Percentiles rank a stretch among this genome's conserved stretches.
These are phyloP conservation scores for Sphaeramia orbicularis DNA, from an alignment of 2,797 vertebrate species.

Conservation along the genomic window DNA sequence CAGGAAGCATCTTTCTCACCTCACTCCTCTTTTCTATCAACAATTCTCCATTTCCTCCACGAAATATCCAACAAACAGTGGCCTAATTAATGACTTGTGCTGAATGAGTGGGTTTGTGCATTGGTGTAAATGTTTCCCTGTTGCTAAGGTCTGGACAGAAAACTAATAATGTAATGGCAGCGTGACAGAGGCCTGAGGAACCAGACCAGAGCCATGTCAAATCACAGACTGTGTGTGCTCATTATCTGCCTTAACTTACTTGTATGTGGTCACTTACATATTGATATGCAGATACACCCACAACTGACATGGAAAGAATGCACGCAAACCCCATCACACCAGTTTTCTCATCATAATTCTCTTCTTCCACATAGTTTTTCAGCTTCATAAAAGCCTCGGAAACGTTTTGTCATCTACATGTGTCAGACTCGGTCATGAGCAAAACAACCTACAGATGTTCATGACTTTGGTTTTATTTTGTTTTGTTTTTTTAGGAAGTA, in stretches of 20 bases:
- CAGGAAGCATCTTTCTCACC: constrained; percentile 58
- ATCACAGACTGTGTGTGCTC: constrained; percentile 14
- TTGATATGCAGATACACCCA: constrained; percentile 20
- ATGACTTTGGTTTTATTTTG: constrained; percentile 9
- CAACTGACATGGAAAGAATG: neutral
- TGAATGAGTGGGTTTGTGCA: constrained; percentile 62
- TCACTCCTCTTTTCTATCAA: constrained; percentile 69
- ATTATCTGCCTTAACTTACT: constrained; percentile 32
- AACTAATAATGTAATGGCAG: constrained; percentile 56
- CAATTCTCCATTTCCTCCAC: constrained; percentile 70
- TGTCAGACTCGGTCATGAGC: constrained; percentile 16
- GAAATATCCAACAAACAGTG: constrained; percentile 70
- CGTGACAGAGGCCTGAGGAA: constrained; percentile 35
- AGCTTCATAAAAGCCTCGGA: constrained; percentile 15
- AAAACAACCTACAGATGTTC: constrained; percentile 45
- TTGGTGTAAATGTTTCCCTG: constrained; percentile 79
- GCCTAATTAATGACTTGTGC: constrained; percentile 65
- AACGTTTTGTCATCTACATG: neutral
- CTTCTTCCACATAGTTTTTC: too few species aligned
- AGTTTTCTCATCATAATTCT: neutral
- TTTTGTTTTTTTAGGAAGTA: constrained; percentile 22
- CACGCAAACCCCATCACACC: constrained; percentile 7
- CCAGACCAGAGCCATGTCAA: constrained; percentile 40
- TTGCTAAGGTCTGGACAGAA: constrained; percentile 75
- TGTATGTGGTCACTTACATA: constrained; percentile 29